A percentile compares a stretch with the other conserved stretches of the same genome.
phyloP scores from a whole-genome alignment of 2,113 vertebrate genomes.

The Pterocles orientalis region DNA sequence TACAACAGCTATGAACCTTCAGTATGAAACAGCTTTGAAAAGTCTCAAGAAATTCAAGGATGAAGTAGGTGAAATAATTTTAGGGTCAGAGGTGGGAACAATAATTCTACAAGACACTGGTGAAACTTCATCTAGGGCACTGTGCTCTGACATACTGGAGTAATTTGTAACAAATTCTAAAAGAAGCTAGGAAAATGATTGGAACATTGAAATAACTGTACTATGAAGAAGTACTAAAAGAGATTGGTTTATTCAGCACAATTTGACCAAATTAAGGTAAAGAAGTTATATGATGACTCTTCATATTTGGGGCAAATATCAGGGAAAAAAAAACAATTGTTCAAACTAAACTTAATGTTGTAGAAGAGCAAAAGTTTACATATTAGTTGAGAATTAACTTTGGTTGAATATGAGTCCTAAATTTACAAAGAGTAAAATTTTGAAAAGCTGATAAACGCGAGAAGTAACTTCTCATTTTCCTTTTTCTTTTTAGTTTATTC shows the following conservation, averaged over 20 bases:
- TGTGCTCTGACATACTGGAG: accelerated
- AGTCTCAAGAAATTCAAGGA: not conserved
- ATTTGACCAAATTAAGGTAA: not conserved
- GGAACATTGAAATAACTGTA: not conserved
- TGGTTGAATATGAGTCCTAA: not conserved
- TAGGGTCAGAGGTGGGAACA: not conserved
- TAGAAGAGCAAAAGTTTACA: not conserved
- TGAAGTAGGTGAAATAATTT: not conserved
- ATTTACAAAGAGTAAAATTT: not conserved
- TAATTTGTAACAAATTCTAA: not conserved
- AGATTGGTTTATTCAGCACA: not conserved
- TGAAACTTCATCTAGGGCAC: not conserved
- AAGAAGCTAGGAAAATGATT: not conserved
- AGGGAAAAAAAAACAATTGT: not conserved
- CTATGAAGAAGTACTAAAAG: not conserved
- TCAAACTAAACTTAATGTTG: not conserved
- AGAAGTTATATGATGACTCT: not conserved
- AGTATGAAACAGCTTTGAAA: not conserved
- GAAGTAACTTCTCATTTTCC: not conserved
- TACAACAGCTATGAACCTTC: not conserved
- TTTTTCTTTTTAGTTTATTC: not conserved
- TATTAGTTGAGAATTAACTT: not conserved
- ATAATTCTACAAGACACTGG: not conserved
- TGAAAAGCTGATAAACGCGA: not conserved
- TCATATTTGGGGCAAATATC: not conserved